Evolutionary conservation across 2,888 invertebrate genomes (phyloP), one percentile per base, ranked within the genome.

Genomic region (Anticlea derivata): DNA sequence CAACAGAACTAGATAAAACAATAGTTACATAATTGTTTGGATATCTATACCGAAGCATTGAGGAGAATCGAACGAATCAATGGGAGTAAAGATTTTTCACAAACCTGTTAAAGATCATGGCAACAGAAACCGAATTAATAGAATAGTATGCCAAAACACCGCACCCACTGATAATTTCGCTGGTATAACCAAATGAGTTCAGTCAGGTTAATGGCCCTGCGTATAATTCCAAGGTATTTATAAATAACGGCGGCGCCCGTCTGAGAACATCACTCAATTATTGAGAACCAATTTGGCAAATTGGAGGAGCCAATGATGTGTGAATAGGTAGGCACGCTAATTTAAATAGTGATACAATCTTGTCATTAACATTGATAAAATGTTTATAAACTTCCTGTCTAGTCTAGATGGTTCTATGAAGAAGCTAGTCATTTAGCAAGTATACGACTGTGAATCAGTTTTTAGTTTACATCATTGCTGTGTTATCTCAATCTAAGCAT

Each of bases 1-100:
- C 63, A 44, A 46, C 12, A 30, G 31, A 43, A 41, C 41, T 40
- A 57, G 44, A 57, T 41, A 45, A 48, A 40, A 37, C 26, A 26
- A 8, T 13, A 30, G 13, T 26, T 26, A 17, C 12, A 11, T 10
- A 20, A 31, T 12, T 30, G 37, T 29, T 30, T n/a, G 3, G 23
- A 22, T 23, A 35, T 17, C 11, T n/a, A 13, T 8, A 11, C 5
- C 2, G 6, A 26, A 17, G 7, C 5, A 13, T n/a, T 26, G 7
- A 38, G 12, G 24, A 24, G 11, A 6, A 34, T n/a, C 30, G 7
- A 30, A 30, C 23, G 6, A 12, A 1, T n/a, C 23, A 22, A 10
- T 11, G 7, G 8, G 11, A 22, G 7, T 26, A 17, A 17, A 17
- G 17, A 4, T 17, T 4, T 17, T 17, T 17, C 17, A 17, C 17